These are phyloP conservation scores for Neoscelio sp. DNA, from an alignment of 2,888 invertebrate species.

Conservation along the genomic window DNA sequence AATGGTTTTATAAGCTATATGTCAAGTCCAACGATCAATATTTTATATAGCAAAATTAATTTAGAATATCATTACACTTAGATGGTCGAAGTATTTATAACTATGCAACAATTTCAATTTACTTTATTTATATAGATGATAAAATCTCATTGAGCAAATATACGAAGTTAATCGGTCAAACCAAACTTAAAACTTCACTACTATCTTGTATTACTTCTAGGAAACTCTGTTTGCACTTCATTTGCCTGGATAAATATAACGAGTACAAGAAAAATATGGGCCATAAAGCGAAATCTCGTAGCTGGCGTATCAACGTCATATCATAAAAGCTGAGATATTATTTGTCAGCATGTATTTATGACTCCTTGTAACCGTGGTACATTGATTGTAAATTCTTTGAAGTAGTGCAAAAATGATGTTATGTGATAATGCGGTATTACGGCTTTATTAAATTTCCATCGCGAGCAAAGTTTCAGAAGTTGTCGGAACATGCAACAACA, in stretches of 20 bases:
- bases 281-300: too few relatives aligned
- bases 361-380: background rate
- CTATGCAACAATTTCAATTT: too few relatives aligned
- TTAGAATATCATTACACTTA: too few relatives aligned
- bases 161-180: background rate
- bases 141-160: too few relatives aligned
- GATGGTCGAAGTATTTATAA: too few relatives aligned
- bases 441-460: conserved; percentile 18
- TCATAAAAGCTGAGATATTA: conserved; percentile 4
- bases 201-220: background rate
- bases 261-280: conserved; percentile 9
- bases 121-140: conserved; percentile 1
- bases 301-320: too few relatives aligned
- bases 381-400: conserved; percentile 6
- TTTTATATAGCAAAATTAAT: too few relatives aligned
- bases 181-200: background rate
- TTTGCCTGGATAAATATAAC: conserved; percentile 16
- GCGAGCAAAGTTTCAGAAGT: conserved; percentile 19
- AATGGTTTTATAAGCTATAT: too few relatives aligned
- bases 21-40: too few relatives aligned
- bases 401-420: conserved; percentile 3
- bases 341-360: background rate
- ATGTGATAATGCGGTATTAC: conserved; percentile 2
- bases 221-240: conserved; percentile 5
- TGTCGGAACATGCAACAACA: conserved; percentile 9